Evolutionary conservation across 2,113 vertebrate genomes (phyloP).

Genomic region (Verasper variegatus): DNA sequence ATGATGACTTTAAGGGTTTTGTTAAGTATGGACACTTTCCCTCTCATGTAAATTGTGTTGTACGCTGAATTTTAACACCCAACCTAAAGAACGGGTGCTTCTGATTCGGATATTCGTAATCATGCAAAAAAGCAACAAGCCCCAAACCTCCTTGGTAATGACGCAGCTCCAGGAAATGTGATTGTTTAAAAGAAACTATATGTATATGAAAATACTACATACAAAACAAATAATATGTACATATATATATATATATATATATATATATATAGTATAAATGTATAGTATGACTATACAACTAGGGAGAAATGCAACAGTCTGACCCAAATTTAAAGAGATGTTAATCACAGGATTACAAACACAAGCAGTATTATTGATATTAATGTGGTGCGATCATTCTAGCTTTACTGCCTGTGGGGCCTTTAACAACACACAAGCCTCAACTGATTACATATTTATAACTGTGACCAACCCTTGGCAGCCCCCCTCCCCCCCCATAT

Average conservation of each 20-base stretch:
- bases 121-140: no score
- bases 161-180: no score
- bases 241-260: no score
- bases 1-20: neutral
- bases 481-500: slow-evolving; percentile 19
- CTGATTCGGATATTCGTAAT: neutral
- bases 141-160: no score
- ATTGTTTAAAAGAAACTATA: no score
- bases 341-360: slow-evolving; percentile 5
- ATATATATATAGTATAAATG: no score
- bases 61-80: neutral
- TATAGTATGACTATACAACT: neutral
- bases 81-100: neutral
- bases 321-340: slow-evolving; percentile 2
- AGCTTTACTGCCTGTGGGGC: slow-evolving; percentile 2
- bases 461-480: slow-evolving; percentile 29
- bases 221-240: no score
- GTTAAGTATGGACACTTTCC: neutral
- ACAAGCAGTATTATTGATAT: slow-evolving; percentile 6
- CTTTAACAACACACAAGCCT: slow-evolving; percentile 35
- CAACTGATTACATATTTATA: slow-evolving; percentile 53
- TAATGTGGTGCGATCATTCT: neutral
- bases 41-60: neutral
- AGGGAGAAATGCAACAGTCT: neutral
- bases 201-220: no score